phyloP scores from a whole-genome alignment of 2,797 vertebrate genomes.

The Chelon labrosus region DNA sequence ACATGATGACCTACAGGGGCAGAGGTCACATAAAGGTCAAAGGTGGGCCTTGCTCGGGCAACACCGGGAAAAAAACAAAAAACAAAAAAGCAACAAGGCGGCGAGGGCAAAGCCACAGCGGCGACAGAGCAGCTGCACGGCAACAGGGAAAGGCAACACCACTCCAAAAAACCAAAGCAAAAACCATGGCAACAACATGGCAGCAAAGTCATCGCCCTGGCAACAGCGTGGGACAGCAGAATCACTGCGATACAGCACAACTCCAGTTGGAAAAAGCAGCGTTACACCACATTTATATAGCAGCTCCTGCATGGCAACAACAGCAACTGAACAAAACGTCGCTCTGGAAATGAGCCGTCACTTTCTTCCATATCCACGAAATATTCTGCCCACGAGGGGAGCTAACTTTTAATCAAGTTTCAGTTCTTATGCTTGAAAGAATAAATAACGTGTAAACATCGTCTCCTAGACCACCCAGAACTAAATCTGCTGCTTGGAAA shows the following conservation, averaged over 20 bases:
- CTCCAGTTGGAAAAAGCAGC: conserved; percentile 47
- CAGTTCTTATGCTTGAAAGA: not conserved
- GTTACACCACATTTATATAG: conserved; percentile 57
- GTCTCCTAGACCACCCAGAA: conserved; percentile 10
- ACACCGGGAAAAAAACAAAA: conserved; percentile 26
- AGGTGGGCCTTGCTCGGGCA: conserved; percentile 48
- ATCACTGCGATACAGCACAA: conserved; percentile 47
- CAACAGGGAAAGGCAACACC: conserved; percentile 61
- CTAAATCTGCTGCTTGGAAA: conserved; percentile 11
- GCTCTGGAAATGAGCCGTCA: conserved; percentile 24
- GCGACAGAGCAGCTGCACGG: conserved; percentile 53
- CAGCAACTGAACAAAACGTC: conserved; percentile 36
- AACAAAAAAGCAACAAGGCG: conserved; percentile 30
- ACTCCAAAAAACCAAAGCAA: conserved; percentile 59
- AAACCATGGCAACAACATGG: conserved; percentile 67
- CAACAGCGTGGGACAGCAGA: conserved; percentile 57
- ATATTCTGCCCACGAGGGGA: not conserved
- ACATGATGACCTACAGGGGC: conserved; percentile 83
- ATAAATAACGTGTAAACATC: not conserved
- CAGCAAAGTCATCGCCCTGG: conserved; percentile 56
- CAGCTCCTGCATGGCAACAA: conserved; percentile 61
- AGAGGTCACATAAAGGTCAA: conserved; percentile 82
- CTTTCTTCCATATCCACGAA: too few species aligned
- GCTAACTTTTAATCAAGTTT: conserved; percentile 2
- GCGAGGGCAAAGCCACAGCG: conserved; percentile 46